These are phyloP conservation scores for Brachionus manjavacas DNA, from an alignment of 1,140 invertebrate genomes.

Conservation along the genomic window DNA sequence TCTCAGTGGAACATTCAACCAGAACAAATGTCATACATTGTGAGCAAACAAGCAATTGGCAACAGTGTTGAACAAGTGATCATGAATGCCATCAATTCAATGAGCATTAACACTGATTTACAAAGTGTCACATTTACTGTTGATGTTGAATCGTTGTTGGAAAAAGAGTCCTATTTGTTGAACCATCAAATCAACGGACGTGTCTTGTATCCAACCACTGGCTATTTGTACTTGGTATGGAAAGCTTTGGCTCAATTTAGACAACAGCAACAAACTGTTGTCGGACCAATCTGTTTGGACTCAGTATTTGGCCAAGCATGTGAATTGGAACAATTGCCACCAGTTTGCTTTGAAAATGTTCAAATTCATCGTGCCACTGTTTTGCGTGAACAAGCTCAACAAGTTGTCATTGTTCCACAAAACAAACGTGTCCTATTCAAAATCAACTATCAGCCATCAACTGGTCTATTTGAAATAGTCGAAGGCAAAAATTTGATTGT, in stretches of 20 bases:
- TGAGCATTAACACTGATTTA: neutral
- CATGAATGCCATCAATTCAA: neutral
- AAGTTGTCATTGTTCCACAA: neutral
- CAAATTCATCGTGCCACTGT: slow-evolving; percentile 85
- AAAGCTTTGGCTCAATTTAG: slow-evolving; percentile 78
- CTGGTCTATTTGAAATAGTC: slow-evolving; percentile 21
- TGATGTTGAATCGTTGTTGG: slow-evolving; percentile 32
- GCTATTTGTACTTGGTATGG: slow-evolving; percentile 87
- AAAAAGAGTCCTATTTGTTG: slow-evolving; percentile 61
- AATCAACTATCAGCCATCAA: slow-evolving; percentile 13
- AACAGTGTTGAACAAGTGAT: neutral
- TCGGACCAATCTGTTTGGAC: slow-evolving; percentile 1
- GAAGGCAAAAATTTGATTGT: slow-evolving; percentile 34
- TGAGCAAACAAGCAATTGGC: neutral
- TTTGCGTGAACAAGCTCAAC: slow-evolving; percentile 59
- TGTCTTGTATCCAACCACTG: slow-evolving; percentile 88
- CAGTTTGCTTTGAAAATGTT: slow-evolving; percentile 80
- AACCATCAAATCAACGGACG: slow-evolving; percentile 92
- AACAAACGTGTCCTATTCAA: slow-evolving; percentile 9
- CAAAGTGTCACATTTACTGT: neutral
- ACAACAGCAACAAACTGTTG: neutral
- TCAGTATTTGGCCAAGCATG: neutral
- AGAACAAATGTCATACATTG: slow-evolving; percentile 2
- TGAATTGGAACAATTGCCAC: slow-evolving; percentile 46
- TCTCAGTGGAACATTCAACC: slow-evolving; percentile 16